Conservation (phyloP, 2,797 vertebrate species). For the Danio albolineatus region DNA sequence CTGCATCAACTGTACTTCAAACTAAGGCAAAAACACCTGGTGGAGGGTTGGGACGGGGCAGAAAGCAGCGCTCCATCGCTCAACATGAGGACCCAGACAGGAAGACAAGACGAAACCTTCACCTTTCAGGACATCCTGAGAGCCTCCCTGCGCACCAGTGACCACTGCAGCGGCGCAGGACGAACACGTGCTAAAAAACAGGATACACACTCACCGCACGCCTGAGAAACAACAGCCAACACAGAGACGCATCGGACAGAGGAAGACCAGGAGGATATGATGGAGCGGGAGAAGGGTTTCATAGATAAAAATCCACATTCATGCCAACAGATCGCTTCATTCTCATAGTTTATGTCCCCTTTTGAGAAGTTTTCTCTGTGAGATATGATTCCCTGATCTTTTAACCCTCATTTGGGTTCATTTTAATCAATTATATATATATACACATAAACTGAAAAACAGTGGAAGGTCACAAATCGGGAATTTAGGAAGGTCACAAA, state of each 20-base stretch:
- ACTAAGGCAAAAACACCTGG: background rate
- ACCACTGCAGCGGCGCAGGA: conserved; percentile 9
- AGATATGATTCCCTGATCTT: no score
- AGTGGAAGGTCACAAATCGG: no score
- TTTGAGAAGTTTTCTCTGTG: background rate
- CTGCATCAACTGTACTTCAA: background rate
- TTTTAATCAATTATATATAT: no score
- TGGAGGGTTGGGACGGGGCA: background rate
- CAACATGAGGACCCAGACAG: conserved; percentile 31
- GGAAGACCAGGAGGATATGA: conserved; percentile 47
- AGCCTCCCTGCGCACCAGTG: background rate
- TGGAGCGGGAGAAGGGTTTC: conserved; percentile 32
- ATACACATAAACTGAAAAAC: no score
- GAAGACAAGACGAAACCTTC: conserved; percentile 56
- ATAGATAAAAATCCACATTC: conserved; percentile 21
- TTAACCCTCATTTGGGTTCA: no score
- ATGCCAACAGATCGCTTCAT: background rate
- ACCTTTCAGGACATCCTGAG: conserved; percentile 61
- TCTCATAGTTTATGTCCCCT: background rate
- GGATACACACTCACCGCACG: conserved; percentile 60
- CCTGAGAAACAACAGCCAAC: conserved; percentile 43
- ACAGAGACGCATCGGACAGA: conserved; percentile 20
- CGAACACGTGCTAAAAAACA: conserved; percentile 58
- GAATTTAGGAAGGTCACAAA: no score
- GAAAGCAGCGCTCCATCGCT: background rate